phyloP scores from a whole-genome alignment of 2,888 invertebrate genomes.

The Cantharis rustica region DNA sequence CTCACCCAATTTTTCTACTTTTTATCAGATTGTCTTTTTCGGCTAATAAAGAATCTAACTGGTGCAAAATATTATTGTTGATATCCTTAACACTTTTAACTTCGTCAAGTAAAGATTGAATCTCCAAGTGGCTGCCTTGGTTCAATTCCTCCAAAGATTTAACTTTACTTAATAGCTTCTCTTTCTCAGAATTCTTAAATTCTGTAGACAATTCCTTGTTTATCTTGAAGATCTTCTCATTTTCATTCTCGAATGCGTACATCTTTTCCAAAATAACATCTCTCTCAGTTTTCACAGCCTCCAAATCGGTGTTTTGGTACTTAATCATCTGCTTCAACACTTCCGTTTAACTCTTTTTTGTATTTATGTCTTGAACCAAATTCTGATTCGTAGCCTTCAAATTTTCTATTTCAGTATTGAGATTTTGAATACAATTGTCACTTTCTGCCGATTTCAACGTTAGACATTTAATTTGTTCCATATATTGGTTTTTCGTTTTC shows the following conservation, averaged over 20 bases:
- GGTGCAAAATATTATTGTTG: neutral
- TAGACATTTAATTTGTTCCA: neutral
- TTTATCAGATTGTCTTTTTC: neutral
- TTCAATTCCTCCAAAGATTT: neutral
- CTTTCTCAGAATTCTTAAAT: neutral
- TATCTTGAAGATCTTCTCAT: neutral
- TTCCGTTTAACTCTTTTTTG: neutral
- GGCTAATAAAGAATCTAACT: neutral
- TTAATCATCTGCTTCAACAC: conserved; percentile 1
- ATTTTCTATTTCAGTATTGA: neutral
- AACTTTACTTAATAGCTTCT: neutral
- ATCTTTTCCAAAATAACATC: neutral
- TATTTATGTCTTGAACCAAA: neutral
- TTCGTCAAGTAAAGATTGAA: neutral
- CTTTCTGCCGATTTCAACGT: neutral
- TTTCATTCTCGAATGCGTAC: neutral
- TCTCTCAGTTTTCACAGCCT: neutral
- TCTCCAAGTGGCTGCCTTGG: neutral
- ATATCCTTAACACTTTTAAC: neutral
- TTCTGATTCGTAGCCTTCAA: neutral
- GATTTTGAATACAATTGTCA: neutral
- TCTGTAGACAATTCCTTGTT: neutral
- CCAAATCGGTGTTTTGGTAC: conserved; percentile 2
- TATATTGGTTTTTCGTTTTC: neutral
- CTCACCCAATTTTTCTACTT: neutral